These are phyloP conservation scores for Mixornis gularis DNA, from an alignment of 2,113 vertebrate genomes.

Conservation along the genomic window DNA sequence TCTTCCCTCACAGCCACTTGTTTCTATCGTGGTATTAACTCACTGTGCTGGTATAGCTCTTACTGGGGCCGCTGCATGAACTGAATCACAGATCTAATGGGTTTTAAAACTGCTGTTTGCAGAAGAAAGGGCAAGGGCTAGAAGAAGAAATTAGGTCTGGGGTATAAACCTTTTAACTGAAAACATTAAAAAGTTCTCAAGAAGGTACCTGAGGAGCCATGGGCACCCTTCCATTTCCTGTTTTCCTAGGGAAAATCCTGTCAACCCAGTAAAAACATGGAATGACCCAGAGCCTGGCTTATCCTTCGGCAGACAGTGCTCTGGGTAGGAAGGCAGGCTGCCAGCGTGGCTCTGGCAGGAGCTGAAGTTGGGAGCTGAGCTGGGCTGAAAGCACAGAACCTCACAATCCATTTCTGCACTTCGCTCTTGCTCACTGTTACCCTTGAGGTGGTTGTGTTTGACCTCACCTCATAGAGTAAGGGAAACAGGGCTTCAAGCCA, in stretches of 20 bases:
- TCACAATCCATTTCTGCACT: neutral
- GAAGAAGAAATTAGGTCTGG: neutral
- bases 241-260: neutral
- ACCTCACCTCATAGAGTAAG: neutral
- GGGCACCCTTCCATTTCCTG: neutral
- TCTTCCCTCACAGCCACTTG: neutral
- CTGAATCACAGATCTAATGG: neutral
- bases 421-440: neutral
- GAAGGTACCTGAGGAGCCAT: neutral
- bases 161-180: neutral
- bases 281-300: rapidly evolving
- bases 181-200: neutral
- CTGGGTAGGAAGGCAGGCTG: neutral
- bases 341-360: neutral
- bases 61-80: neutral
- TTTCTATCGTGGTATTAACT: neutral
- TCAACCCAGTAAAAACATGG: neutral
- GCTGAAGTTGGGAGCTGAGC: neutral
- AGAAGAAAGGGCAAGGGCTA: neutral
- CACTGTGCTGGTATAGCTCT: neutral
- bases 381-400: neutral
- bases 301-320: neutral
- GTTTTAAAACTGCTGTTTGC: neutral
- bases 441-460: neutral
- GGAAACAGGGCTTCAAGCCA: neutral